phyloP scores from a whole-genome alignment of 2,113 vertebrate species.

The Nematolebias whitei region DNA sequence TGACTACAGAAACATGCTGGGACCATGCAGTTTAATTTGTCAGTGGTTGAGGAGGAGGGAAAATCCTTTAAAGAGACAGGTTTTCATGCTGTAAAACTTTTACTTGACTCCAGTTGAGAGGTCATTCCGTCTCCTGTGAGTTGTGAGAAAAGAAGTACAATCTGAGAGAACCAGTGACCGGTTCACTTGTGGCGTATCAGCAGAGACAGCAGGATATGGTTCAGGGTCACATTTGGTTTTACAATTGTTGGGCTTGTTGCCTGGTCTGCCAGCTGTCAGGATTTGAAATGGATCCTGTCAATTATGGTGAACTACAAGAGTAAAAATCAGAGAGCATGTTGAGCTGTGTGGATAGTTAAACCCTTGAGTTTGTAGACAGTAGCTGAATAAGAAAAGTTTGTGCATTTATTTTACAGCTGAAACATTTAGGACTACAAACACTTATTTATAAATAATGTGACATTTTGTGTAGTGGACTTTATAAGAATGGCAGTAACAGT shows the following conservation, averaged over 20 bases:
- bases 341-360: neutral
- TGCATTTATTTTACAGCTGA: too few relatives aligned
- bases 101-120: slow-evolving; percentile 6
- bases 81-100: slow-evolving; percentile 33
- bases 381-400: neutral
- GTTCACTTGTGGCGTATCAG: slow-evolving; percentile 12
- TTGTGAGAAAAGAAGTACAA: slow-evolving; percentile 17
- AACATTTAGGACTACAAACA: too few relatives aligned
- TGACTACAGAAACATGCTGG: neutral
- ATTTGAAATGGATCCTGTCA: slow-evolving; percentile 8
- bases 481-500: neutral
- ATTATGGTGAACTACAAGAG: neutral
- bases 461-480: neutral
- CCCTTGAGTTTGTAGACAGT: neutral
- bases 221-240: slow-evolving; percentile 18
- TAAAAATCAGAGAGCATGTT: neutral
- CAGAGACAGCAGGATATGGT: neutral
- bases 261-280: slow-evolving; percentile 1
- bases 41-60: neutral
- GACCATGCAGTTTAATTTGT: too few relatives aligned
- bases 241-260: neutral
- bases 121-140: slow-evolving; percentile 26
- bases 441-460: neutral
- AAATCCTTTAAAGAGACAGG: slow-evolving; percentile 25
- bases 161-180: slow-evolving; percentile 1